phyloP scores from a whole-genome alignment of 2,797 vertebrate genomes.

The Helostoma temminkii region DNA sequence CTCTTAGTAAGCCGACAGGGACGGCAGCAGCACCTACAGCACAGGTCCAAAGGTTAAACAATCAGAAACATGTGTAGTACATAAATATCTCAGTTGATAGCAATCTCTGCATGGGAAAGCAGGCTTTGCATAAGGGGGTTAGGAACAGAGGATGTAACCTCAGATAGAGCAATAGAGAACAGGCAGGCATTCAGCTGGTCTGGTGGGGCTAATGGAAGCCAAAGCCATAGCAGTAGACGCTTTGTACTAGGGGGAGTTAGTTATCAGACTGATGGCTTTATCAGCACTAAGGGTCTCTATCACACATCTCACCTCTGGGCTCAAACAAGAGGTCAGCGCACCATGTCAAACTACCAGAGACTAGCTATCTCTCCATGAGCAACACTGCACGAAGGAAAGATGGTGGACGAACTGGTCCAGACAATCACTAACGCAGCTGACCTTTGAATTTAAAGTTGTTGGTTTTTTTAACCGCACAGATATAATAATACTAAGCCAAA shows the following conservation, averaged over 20 bases:
- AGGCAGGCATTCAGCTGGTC: conserved; percentile 50
- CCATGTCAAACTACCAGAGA: conserved; percentile 50
- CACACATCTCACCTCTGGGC: conserved; percentile 79
- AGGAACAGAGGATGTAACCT: conserved; percentile 73
- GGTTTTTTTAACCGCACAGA: background rate
- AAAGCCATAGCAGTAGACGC: conserved; percentile 58
- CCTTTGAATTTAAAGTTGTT: conserved; percentile 15
- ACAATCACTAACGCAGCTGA: conserved; percentile 7
- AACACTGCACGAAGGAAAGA: conserved; percentile 36
- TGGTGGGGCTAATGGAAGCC: conserved; percentile 74
- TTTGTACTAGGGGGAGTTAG: conserved; percentile 63
- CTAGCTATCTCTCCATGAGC: conserved; percentile 56
- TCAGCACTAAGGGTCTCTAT: conserved; percentile 75
- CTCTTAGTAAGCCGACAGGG: conserved; percentile 57
- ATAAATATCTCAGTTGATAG: conserved; percentile 79
- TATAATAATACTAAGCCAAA: background rate
- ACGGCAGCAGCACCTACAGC: conserved; percentile 67
- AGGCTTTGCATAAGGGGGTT: conserved; percentile 69
- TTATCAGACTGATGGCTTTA: conserved; percentile 79
- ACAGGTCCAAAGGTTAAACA: conserved; percentile 82
- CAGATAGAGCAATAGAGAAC: conserved; percentile 57
- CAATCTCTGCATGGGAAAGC: conserved; percentile 62
- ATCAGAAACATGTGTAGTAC: conserved; percentile 81
- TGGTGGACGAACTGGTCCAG: conserved; percentile 18
- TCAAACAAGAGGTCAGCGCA: conserved; percentile 73